Percentiles rank a stretch among this genome's conserved stretches.
These are phyloP conservation scores for Drosophila mulleri DNA, from an alignment of 2,888 invertebrate genomes.

Conservation along the genomic window DNA sequence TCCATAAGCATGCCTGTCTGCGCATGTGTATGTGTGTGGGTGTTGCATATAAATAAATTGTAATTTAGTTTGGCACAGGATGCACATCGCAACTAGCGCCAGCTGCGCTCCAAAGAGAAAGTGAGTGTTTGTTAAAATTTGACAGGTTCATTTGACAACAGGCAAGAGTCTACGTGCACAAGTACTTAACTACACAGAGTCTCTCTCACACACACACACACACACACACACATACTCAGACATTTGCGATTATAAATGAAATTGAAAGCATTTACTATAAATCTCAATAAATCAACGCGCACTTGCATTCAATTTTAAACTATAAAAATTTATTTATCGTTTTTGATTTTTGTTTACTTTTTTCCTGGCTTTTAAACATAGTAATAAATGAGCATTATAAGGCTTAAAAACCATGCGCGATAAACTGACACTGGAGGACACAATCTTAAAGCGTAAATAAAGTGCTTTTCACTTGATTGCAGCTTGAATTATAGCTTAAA, in stretches of 20 bases:
- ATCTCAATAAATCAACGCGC: conserved; percentile 56
- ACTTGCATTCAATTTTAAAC: conserved; percentile 13
- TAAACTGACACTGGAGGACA: conserved; percentile 24
- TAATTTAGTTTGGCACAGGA: conserved; percentile 77
- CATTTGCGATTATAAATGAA: conserved; percentile 45
- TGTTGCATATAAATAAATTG: conserved; percentile 81
- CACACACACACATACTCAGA: neutral
- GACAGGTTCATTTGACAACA: conserved; percentile 82
- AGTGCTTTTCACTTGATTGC: conserved; percentile 2
- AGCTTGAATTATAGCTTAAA: neutral
- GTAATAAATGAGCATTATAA: conserved; percentile 9
- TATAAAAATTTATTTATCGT: conserved; percentile 1
- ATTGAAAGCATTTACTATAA: conserved; percentile 62
- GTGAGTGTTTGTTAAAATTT: conserved; percentile 81
- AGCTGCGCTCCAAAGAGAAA: conserved; percentile 79
- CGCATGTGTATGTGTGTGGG: conserved; percentile 59
- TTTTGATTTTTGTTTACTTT: neutral
- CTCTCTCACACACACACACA: conserved; percentile 1
- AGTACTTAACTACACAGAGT: conserved; percentile 54
- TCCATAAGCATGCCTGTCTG: conserved; percentile 14
- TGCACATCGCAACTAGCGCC: conserved; percentile 68
- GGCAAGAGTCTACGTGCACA: conserved; percentile 29
- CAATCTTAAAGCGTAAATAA: neutral
- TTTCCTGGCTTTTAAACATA: neutral
- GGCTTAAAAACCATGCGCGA: neutral